These are phyloP conservation scores for Lydus trimaculatus DNA, from an alignment of 2,888 invertebrate genomes.

Conservation along the genomic window DNA sequence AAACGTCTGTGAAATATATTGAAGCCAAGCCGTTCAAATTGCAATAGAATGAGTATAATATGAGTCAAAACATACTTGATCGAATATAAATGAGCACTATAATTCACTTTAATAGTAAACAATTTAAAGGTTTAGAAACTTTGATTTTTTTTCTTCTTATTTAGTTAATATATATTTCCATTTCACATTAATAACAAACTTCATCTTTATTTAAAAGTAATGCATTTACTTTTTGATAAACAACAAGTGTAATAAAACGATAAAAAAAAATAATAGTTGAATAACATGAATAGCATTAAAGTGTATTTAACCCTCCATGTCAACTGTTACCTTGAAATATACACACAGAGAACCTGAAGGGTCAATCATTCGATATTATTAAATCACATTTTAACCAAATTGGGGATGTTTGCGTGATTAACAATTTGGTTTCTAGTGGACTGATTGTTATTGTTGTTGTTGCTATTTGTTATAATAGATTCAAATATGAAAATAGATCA, in stretches of 20 bases:
- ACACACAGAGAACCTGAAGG: background rate
- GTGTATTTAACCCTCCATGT: background rate
- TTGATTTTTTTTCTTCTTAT: no score
- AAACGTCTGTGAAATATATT: no score
- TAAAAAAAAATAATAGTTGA: background rate
- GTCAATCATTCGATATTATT: background rate
- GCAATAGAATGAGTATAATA: background rate
- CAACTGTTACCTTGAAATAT: background rate
- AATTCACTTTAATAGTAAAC: no score
- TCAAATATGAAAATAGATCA: background rate
- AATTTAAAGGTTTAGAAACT: no score
- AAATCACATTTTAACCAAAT: slow-evolving; percentile 1
- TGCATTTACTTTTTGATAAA: background rate
- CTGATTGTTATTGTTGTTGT: background rate
- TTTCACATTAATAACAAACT: background rate
- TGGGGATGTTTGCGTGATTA: slow-evolving; percentile 11
- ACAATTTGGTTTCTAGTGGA: slow-evolving; percentile 1
- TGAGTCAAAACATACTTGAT: no score
- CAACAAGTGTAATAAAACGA: background rate
- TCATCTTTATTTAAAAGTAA: background rate
- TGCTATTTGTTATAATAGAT: background rate
- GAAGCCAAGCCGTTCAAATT: background rate
- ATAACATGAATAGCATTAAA: background rate
- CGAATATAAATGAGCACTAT: no score
- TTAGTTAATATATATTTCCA: background rate